These are phyloP conservation scores for Leptopilina drosophilae DNA, from an alignment of 2,888 invertebrate species.

Conservation along the genomic window DNA sequence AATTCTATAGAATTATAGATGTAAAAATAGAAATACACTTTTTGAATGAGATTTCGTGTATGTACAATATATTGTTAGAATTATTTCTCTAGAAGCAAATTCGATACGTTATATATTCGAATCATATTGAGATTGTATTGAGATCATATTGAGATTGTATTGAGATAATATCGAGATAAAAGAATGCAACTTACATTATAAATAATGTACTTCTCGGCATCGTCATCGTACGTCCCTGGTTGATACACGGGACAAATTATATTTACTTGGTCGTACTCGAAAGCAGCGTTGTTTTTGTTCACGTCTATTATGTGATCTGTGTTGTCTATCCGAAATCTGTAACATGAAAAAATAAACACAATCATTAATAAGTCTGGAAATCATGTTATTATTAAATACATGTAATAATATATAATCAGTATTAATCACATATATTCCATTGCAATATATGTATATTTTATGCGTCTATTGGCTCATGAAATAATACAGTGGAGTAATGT, in stretches of 20 bases:
- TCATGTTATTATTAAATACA: constrained; percentile 8
- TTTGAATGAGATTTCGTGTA: too few relatives aligned
- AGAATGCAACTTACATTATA: constrained; percentile 85
- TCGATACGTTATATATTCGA: too few relatives aligned
- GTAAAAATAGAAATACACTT: too few relatives aligned
- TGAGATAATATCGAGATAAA: too few relatives aligned
- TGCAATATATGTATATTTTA: not conserved
- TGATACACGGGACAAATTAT: constrained; percentile 96
- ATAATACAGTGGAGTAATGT: constrained; percentile 20
- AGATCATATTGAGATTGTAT: too few relatives aligned
- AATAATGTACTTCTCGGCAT: constrained; percentile 96
- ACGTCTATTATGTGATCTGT: constrained; percentile 98
- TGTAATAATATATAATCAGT: not conserved
- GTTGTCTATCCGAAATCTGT: constrained; percentile 96
- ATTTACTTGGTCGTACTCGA: constrained; percentile 97
- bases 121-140: too few relatives aligned
- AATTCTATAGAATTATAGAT: too few relatives aligned
- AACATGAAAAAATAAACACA: constrained; percentile 64
- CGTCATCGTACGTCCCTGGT: constrained; percentile 90
- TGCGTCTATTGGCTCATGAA: constrained; percentile 34
- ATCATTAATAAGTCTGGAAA: not conserved
- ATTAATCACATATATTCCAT: constrained; percentile 16
- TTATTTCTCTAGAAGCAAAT: too few relatives aligned
- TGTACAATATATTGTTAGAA: too few relatives aligned
- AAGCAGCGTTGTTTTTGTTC: constrained; percentile 94